Percentiles rank a stretch among this genome's conserved stretches.
phyloP scores from a whole-genome alignment of 2,113 vertebrate species.

The Hypocryptadius cinnamomeus region DNA sequence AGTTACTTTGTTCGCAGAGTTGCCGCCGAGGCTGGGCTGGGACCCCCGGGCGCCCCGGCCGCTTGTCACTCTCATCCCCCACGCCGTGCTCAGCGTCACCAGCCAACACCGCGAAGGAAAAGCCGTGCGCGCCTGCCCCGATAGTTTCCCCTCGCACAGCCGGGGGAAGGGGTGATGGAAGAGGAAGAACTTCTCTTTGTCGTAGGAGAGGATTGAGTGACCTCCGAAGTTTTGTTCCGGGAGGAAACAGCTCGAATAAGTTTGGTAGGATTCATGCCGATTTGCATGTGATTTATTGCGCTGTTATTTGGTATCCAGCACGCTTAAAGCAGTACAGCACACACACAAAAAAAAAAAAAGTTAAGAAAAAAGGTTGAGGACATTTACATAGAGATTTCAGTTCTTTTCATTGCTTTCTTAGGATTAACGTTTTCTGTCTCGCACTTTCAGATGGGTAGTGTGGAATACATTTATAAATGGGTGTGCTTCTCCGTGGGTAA shows the following conservation, averaged over 20 bases:
- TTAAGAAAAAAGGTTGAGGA: neutral
- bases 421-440: neutral
- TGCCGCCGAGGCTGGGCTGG: neutral
- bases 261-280: neutral
- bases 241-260: neutral
- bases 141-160: neutral
- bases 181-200: constrained; percentile 25
- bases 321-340: neutral
- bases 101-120: neutral
- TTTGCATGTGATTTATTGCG: neutral
- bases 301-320: neutral
- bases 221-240: constrained; percentile 43
- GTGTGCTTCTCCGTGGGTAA: neutral
- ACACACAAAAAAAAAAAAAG: neutral
- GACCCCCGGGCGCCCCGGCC: neutral
- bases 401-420: neutral
- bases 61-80: neutral
- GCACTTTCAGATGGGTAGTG: neutral
- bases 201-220: neutral
- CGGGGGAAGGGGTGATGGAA: neutral
- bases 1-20: constrained; percentile 59
- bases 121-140: neutral
- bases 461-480: neutral
- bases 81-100: neutral
- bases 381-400: neutral